Evolutionary conservation across 2,113 vertebrate species (phyloP).

Genomic region (Laticauda laticaudata): DNA sequence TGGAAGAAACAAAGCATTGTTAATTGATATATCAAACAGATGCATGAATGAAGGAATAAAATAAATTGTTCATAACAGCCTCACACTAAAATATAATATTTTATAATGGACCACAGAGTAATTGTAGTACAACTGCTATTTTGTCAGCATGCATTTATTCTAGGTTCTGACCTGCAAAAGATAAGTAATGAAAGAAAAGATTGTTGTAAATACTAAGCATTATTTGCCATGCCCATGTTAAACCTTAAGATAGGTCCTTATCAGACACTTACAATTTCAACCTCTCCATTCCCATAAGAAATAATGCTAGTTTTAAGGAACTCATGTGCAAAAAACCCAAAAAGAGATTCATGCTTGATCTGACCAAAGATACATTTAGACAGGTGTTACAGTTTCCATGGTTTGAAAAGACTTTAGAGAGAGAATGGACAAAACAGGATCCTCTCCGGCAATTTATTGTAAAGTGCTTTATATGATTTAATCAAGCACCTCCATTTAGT

Average conservation of each 20-base stretch:
- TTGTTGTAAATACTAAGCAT: background rate
- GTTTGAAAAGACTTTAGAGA: background rate
- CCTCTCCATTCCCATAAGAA: background rate
- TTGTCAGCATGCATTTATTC: background rate
- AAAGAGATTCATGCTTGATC: background rate
- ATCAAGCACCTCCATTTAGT: background rate
- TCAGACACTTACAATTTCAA: background rate
- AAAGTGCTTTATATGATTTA: background rate
- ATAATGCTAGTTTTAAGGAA: background rate
- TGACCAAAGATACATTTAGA: background rate
- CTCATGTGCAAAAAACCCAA: background rate
- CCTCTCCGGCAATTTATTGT: background rate
- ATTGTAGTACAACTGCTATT: background rate
- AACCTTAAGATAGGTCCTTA: background rate
- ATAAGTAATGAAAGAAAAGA: background rate
- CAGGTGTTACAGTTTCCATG: background rate
- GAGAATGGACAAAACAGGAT: background rate
- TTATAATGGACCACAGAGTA: background rate
- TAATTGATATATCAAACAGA: background rate
- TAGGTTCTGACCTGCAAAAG: background rate
- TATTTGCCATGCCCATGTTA: background rate
- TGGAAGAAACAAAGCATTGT: background rate
- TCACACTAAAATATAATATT: background rate
- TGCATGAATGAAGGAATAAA: background rate
- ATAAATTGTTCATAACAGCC: constrained; percentile 14